Base-by-base conservation (phyloP, 1,140 invertebrate genomes). In the Aphis craccivora region DNA sequence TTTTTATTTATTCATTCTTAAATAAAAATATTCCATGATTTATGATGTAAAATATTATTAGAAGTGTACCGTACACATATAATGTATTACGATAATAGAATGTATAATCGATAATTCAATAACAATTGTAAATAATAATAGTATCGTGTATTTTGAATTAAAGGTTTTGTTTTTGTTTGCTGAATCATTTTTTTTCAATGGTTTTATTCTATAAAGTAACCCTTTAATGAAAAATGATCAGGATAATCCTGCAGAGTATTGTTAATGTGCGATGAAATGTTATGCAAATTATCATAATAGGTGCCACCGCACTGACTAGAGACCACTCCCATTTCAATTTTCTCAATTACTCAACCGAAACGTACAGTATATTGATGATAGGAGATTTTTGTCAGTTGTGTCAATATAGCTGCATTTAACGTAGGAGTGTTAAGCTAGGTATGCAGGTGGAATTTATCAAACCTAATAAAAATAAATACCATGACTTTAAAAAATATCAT, bases 241-340 rank as follows among this genome's bases (percentile, higher is more conserved):
- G 11, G 35, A 91, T 48, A 35, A 48, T 76, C 9, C n/a, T 23
- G n/a, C n/a, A n/a, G 90, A 76, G 60, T 35, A 83, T 92, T 92
- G 90, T 92, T 20, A 23, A 48, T 83, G 90, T 83, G 90, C 60
- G 55, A 91, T 45, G 90, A 91, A 91, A 91, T 37, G 90, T 51
- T 30, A 92, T 83, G 45, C 45, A 25, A 48, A 91, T 90, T 90
- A 90, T 90, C 55, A 43, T 76, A 76, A 81, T 92, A 92, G 90
- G 90, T 92, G 76, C 76, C 76, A 83, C 90, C 30, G 4, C 40
- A 11, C 7, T 7, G 22, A 30, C 37, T 76, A 40, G 6, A 30
- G 40, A n/a, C 60, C 90, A 83, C 67, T 92, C 90, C 90, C 90
- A 92, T 83, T 92, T 92, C 90, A 92, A 92, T 92, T 92, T 92